phyloP scores from a whole-genome alignment of 2,888 invertebrate species.

The Metallyticus violacea region DNA sequence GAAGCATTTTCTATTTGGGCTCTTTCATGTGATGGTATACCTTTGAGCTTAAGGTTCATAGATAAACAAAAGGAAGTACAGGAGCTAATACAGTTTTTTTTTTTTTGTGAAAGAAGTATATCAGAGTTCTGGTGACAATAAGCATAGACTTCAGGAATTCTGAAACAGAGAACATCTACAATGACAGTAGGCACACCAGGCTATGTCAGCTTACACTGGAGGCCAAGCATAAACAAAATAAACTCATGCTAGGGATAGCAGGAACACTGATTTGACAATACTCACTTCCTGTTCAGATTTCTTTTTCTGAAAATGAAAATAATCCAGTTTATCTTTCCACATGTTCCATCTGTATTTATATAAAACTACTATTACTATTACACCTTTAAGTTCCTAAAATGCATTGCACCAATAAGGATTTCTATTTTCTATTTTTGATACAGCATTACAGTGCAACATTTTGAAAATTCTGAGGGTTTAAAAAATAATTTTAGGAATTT shows the following conservation, averaged over 20 bases:
- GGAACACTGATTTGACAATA: conserved; percentile 35
- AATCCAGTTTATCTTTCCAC: neutral
- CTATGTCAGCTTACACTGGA: neutral
- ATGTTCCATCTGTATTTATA: neutral
- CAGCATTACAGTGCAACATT: neutral
- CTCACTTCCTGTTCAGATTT: conserved; percentile 52
- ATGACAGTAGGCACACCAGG: neutral
- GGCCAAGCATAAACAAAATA: neutral
- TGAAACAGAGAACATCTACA: neutral
- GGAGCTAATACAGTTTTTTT: neutral
- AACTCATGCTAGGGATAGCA: neutral
- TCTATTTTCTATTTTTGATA: neutral
- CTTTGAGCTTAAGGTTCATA: too few species aligned
- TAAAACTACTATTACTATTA: too few species aligned
- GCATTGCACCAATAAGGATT: neutral
- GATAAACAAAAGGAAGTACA: neutral
- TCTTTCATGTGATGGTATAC: neutral
- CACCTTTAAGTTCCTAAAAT: too few species aligned
- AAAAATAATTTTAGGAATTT: too few species aligned
- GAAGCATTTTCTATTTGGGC: neutral
- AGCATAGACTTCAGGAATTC: neutral
- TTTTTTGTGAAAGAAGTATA: neutral
- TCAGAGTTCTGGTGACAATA: neutral
- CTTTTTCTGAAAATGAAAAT: conserved; percentile 49
- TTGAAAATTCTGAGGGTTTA: neutral